Base-by-base conservation (phyloP, 2,113 vertebrate genomes). In the Emberiza fucata region DNA sequence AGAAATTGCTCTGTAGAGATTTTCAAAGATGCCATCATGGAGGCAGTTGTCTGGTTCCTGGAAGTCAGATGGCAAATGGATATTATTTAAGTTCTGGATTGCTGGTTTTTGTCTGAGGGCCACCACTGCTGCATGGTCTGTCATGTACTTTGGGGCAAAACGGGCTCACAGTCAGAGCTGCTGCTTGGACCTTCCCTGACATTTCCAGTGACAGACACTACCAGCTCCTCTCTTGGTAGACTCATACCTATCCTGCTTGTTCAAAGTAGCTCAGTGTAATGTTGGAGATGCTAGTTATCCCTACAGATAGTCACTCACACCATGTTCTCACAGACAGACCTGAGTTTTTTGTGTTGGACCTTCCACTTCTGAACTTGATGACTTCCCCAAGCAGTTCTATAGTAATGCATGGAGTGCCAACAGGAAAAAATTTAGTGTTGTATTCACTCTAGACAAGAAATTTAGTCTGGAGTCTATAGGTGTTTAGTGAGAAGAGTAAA, bases 1-100 rank as follows among this genome's bases (percentile, higher is more conserved):
- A 95, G 90, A 97, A 93, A 95, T 66, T 73, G 37, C 68, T 80
- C 61, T 39, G 59, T n/a, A n/a, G 71, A 82, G 59, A 29, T 57
- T 75, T 85, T 80, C 50, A 69, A 9, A 88, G 85, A 54, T 69
- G 45, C 50, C 63, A 51, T 60, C 14, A 39, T 45, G 81, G 63
- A 90, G 42, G 45, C 40, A 50, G 23, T 31, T 7, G 8, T 40
- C 78, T 88, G 70, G 33, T 28, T 95, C 25, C 75, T 69, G n/a
- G 7, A 90, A 94, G 45, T 57, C 63, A 86, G 54, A 23, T 50
- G 37, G 16, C 18, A 94, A 80, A 70, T 25, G 14, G 29, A 6
- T 90, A 20, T 54, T 1, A 4, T 31, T 81, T 47, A 63, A 68
- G 42, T 72, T 33, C 59, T 81, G 63, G 19, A n/a, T 50, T 69